Conservation (phyloP, 2,888 invertebrate genomes). For the Poecilus cupreus region DNA sequence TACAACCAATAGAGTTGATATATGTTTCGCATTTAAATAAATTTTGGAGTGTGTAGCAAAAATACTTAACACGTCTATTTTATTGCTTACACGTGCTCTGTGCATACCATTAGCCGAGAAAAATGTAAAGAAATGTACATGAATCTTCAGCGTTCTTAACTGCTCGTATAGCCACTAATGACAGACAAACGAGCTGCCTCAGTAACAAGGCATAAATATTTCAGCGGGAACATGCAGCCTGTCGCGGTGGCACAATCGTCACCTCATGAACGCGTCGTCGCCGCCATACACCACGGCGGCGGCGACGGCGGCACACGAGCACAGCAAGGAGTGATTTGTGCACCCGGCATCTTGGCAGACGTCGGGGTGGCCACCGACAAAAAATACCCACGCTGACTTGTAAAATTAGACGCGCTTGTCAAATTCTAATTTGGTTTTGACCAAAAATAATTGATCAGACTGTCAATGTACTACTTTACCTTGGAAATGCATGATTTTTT, state of each 20-base stretch:
- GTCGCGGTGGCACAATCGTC: slow-evolving; percentile 46
- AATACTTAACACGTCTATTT: not conserved
- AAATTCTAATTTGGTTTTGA: not conserved
- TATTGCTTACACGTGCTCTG: not conserved
- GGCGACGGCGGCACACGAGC: not conserved
- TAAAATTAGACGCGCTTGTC: not conserved
- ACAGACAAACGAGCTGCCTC: slow-evolving; percentile 47
- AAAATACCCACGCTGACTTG: not conserved
- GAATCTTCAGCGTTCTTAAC: not conserved
- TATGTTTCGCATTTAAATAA: not conserved
- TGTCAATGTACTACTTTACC: too few species aligned
- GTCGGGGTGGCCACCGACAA: slow-evolving; percentile 27
- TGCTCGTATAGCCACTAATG: slow-evolving; percentile 24
- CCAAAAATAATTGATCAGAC: not conserved
- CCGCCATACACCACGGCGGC: not conserved
- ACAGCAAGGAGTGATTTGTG: slow-evolving; percentile 33
- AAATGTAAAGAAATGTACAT: not conserved
- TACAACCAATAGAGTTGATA: not conserved
- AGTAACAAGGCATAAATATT: slow-evolving; percentile 50
- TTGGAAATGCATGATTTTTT: too few species aligned
- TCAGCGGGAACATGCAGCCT: slow-evolving; percentile 39
- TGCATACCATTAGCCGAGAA: not conserved
- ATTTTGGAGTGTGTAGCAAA: too few species aligned
- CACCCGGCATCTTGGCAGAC: not conserved
- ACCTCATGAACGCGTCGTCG: slow-evolving; percentile 44